Percentiles rank a stretch among this genome's conserved stretches.
Conservation (phyloP, 2,113 vertebrate genomes). For the Rhea americana region DNA sequence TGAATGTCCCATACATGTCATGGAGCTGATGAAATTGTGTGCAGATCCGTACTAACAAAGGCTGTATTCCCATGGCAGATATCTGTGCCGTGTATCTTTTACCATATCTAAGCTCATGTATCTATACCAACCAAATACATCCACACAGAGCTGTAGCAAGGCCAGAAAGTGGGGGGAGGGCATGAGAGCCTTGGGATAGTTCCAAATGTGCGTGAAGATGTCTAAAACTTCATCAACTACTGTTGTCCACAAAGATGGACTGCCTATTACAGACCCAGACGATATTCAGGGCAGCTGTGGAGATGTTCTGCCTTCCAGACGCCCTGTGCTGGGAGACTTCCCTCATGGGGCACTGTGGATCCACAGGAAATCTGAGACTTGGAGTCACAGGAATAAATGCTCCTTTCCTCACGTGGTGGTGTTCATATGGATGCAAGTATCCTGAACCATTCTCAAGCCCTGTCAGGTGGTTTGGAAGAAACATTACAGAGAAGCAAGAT, state of each 20-base stretch:
- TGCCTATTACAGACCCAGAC: background rate
- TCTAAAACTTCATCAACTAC: too few species aligned
- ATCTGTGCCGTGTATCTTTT: background rate
- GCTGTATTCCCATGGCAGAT: constrained; percentile 37
- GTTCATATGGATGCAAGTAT: background rate
- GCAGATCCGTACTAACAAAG: constrained; percentile 49
- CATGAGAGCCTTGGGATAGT: too few species aligned
- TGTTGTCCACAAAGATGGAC: background rate
- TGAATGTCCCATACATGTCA: constrained; percentile 36
- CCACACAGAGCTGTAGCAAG: background rate
- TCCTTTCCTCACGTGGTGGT: background rate
- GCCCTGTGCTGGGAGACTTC: background rate
- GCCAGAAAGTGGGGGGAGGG: too few species aligned
- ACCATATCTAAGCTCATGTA: background rate
- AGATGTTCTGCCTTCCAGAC: background rate
- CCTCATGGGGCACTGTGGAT: background rate
- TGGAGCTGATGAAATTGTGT: constrained; percentile 35
- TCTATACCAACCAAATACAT: background rate
- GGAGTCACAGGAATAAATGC: background rate
- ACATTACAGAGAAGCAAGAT: background rate
- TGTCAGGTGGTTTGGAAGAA: background rate
- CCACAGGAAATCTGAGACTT: background rate
- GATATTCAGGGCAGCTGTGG: background rate
- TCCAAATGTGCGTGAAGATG: too few species aligned
- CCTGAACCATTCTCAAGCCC: background rate